Evolutionary conservation across 2,797 vertebrate species (phyloP).

Genomic region (Cossypha polioptera): DNA sequence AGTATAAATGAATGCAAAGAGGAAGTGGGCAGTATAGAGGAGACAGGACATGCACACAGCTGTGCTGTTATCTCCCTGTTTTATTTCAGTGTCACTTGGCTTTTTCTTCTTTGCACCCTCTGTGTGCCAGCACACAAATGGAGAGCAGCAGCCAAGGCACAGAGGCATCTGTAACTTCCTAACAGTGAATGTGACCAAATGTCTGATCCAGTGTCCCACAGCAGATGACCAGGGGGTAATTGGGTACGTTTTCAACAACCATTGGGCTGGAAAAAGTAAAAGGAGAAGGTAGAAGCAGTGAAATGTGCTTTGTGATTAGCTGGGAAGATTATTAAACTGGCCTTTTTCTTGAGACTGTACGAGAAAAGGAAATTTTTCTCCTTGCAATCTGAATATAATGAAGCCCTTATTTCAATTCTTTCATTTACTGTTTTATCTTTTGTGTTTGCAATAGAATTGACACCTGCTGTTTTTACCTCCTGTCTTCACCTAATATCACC

Average conservation of each 20-base stretch:
- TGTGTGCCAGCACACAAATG: neutral
- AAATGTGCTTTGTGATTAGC: conserved; percentile 39
- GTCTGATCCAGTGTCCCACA: neutral
- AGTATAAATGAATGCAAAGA: neutral
- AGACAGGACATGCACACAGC: neutral
- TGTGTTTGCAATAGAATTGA: conserved; percentile 39
- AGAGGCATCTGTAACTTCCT: neutral
- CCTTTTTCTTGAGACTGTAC: conserved; percentile 5
- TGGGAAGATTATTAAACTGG: conserved; percentile 37
- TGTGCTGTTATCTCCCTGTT: neutral
- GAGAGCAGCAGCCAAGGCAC: neutral
- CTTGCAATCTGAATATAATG: neutral
- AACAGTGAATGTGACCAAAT: neutral
- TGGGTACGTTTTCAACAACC: neutral
- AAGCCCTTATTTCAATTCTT: conserved; percentile 40
- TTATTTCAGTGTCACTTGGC: neutral
- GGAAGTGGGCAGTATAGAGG: neutral
- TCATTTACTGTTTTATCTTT: conserved; percentile 42
- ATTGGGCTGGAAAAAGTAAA: conserved; percentile 6
- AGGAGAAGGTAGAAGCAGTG: conserved; percentile 6
- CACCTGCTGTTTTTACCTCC: conserved; percentile 36
- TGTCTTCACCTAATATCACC: neutral
- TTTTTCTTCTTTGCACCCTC: neutral
- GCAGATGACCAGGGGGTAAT: neutral
- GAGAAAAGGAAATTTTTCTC: conserved; percentile 17